Conservation (phyloP, 2,113 vertebrate genomes). For the Naja naja region DNA sequence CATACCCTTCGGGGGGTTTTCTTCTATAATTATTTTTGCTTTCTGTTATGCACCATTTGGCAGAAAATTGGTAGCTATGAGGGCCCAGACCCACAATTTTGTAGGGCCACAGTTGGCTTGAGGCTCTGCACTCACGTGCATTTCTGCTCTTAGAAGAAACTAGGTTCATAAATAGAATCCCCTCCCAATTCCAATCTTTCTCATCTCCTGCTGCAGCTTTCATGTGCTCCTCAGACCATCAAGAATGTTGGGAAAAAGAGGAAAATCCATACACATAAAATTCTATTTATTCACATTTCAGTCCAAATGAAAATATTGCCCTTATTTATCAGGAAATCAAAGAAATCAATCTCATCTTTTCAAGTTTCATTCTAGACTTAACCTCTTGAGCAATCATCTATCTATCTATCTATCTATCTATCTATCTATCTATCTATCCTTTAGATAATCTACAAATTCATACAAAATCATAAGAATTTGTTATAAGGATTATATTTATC, state of each 20-base stretch:
- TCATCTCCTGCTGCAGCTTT: background rate
- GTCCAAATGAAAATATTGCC: background rate
- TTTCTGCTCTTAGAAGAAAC: background rate
- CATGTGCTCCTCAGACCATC: background rate
- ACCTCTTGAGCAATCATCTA: background rate
- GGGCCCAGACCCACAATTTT: background rate
- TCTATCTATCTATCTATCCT: background rate
- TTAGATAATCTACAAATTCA: background rate
- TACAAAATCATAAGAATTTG: background rate
- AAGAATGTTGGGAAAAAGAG: background rate
- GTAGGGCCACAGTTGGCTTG: background rate
- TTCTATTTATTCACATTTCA: background rate
- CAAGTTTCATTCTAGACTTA: background rate
- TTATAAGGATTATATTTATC: background rate
- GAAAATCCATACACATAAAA: background rate
- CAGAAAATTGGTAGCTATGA: background rate
- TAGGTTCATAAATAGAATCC: background rate
- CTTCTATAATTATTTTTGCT: background rate
- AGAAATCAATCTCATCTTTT: background rate
- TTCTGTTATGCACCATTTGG: background rate
- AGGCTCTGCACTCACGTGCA: background rate
- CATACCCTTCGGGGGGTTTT: no score
- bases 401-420: background rate
- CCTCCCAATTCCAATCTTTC: background rate
- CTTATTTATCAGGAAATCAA: background rate